A percentile compares a stretch with the other conserved stretches of the same genome.
Evolutionary conservation across 2,113 vertebrate species (phyloP).

Genomic region (Nannobrachium achirus): DNA sequence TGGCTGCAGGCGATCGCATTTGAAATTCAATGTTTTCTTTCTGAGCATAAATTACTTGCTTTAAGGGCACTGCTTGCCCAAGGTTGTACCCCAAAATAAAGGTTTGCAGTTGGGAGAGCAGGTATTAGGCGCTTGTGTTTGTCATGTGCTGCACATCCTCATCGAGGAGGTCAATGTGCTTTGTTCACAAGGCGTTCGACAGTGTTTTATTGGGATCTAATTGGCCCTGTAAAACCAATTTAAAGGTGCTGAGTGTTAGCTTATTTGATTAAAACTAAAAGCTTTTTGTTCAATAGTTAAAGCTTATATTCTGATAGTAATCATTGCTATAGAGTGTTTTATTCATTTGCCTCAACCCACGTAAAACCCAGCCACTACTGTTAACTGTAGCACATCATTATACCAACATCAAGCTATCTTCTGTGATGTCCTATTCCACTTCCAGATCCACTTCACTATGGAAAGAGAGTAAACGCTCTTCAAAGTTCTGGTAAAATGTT

Average conservation of each 20-base stretch:
- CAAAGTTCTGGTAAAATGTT: conserved; percentile 60
- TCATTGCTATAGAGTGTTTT: too few relatives aligned
- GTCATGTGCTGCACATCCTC: conserved; percentile 26
- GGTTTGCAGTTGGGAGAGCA: conserved; percentile 29
- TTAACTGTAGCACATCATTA: too few relatives aligned
- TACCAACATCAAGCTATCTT: too few relatives aligned
- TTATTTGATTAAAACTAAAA: too few relatives aligned
- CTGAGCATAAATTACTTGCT: conserved; percentile 77
- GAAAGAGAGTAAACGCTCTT: conserved; percentile 55
- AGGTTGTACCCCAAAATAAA: conserved; percentile 68
- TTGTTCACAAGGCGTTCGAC: not conserved
- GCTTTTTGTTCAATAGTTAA: too few relatives aligned
- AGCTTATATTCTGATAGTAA: too few relatives aligned
- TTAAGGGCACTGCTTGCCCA: conserved; percentile 56
- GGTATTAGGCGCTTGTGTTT: conserved; percentile 35
- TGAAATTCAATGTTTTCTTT: conserved; percentile 80
- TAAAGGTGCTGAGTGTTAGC: too few relatives aligned
- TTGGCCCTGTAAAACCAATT: not conserved
- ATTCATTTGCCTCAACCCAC: too few relatives aligned
- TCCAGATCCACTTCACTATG: not conserved
- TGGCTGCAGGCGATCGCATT: conserved; percentile 72
- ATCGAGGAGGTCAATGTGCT: conserved; percentile 12
- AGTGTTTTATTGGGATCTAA: not conserved
- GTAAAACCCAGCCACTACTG: too few relatives aligned
- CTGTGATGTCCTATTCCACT: too few relatives aligned